These are phyloP conservation scores for Eupeodes latifasciatus DNA, from an alignment of 2,888 invertebrate species.

Conservation along the genomic window DNA sequence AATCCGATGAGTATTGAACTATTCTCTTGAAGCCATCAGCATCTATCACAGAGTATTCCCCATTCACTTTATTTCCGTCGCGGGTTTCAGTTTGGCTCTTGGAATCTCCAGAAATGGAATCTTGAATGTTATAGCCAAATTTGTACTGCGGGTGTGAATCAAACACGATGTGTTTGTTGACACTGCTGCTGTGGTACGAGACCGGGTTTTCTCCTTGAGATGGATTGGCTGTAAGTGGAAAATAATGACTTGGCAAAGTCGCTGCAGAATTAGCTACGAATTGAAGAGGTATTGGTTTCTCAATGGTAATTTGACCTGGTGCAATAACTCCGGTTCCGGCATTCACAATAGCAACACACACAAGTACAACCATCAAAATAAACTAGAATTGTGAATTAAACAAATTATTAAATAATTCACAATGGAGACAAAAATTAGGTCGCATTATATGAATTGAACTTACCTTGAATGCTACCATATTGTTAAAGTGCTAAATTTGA, in stretches of 20 bases:
- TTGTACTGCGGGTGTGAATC: constrained; percentile 55
- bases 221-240: neutral
- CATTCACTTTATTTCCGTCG: constrained; percentile 59
- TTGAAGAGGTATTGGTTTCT: constrained; percentile 6
- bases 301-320: constrained; percentile 35
- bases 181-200: neutral
- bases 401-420: neutral
- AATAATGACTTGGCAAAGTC: neutral
- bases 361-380: constrained; percentile 27
- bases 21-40: constrained; percentile 60
- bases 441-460: constrained; percentile 12
- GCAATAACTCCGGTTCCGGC: constrained; percentile 38
- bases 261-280: neutral
- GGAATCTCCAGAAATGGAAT: constrained; percentile 42
- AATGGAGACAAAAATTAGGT: neutral
- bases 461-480: constrained; percentile 52
- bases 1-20: constrained; percentile 57
- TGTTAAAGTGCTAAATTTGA: neutral
- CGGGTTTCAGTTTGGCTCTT: constrained; percentile 58
- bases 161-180: constrained; percentile 33
- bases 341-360: constrained; percentile 35
- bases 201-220: neutral
- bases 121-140: constrained; percentile 53
- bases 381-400: constrained; percentile 23
- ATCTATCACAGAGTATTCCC: constrained; percentile 61